Evolutionary conservation across 2,888 invertebrate species (phyloP).

Genomic region (Synanthedon formicaeformis): DNA sequence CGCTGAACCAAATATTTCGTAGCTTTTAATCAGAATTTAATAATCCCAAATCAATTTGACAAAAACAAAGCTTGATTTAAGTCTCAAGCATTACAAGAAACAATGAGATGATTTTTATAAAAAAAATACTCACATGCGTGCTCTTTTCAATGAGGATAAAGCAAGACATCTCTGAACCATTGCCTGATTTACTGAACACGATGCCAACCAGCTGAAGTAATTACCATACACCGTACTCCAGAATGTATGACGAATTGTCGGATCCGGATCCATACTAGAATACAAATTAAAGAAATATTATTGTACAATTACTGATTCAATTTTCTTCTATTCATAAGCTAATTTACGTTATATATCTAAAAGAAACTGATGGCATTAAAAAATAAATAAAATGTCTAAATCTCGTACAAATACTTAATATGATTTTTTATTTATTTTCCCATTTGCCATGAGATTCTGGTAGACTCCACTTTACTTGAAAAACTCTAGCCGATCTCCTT

Average conservation of each 20-base stretch:
- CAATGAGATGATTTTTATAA: too few relatives aligned
- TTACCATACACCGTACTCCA: constrained; percentile 85
- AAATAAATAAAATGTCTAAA: not conserved
- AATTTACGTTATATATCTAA: not conserved
- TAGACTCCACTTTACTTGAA: constrained; percentile 70
- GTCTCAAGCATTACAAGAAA: too few relatives aligned
- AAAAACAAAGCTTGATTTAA: too few relatives aligned
- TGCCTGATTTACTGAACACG: constrained; percentile 87
- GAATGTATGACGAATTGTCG: constrained; percentile 82
- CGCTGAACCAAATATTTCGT: too few relatives aligned
- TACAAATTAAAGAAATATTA: not conserved
- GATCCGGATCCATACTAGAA: constrained; percentile 79
- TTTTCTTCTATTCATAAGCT: not conserved
- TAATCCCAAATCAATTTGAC: too few relatives aligned
- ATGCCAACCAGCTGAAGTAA: constrained; percentile 83
- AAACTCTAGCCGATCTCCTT: constrained; percentile 76
- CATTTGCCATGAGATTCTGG: too few relatives aligned
- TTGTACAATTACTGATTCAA: not conserved
- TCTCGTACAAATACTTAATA: not conserved
- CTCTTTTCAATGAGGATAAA: constrained; percentile 77
- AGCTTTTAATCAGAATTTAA: too few relatives aligned
- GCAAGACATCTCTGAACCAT: constrained; percentile 89
- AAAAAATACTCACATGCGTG: constrained; percentile 70
- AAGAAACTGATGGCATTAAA: too few relatives aligned
- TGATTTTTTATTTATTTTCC: too few relatives aligned